phyloP scores from a whole-genome alignment of 2,797 vertebrate genomes.

The Spinibarbus caldwelli region DNA sequence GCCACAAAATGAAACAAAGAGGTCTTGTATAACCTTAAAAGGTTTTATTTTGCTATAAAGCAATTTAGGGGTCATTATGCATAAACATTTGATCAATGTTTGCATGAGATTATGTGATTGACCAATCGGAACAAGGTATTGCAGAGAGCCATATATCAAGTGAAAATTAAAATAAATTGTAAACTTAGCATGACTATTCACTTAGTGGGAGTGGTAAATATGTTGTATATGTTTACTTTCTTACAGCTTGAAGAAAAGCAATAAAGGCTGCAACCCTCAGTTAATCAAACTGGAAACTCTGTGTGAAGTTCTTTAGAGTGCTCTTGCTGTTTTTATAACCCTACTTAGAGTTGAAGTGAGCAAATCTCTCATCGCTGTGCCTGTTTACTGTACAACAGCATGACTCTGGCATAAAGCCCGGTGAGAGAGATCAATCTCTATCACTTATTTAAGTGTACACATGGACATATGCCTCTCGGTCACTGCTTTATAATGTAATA shows the following conservation, averaged over 20 bases:
- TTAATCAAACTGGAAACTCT: conserved; percentile 12
- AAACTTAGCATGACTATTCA: neutral
- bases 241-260: neutral
- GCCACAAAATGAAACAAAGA: no score
- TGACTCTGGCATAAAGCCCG: conserved; percentile 17
- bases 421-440: conserved; percentile 21
- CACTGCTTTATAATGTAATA: conserved; percentile 23
- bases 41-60: conserved; percentile 7
- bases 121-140: conserved; percentile 2
- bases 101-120: neutral
- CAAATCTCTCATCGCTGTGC: conserved; percentile 36
- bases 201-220: neutral
- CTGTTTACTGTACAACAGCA: conserved; percentile 50
- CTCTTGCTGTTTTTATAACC: conserved; percentile 27
- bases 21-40: neutral
- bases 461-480: neutral
- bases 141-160: neutral
- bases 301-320: neutral
- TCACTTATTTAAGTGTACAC: conserved; percentile 1
- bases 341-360: conserved; percentile 25
- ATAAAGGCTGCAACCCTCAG: neutral
- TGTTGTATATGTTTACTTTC: neutral
- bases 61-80: neutral
- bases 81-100: neutral
- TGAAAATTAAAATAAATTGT: neutral